Conservation (phyloP, 2,888 invertebrate genomes). For the Scrobipalpa costella region DNA sequence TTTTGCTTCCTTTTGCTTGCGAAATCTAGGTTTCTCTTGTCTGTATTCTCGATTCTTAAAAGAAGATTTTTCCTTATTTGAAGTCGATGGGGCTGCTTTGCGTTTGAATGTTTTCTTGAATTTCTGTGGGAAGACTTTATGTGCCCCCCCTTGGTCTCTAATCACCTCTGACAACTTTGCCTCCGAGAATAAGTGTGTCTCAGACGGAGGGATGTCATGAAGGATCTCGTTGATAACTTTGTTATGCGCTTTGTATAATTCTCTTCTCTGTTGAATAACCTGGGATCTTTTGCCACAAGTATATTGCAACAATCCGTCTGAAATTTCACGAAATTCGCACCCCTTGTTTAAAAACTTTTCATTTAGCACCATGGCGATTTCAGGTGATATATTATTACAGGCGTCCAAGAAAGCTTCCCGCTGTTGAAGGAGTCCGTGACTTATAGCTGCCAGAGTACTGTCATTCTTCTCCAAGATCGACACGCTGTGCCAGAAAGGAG, state of each 20-base stretch:
- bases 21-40: no score
- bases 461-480: constrained; percentile 23
- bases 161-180: not conserved
- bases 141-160: constrained; percentile 7
- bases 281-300: constrained; percentile 26
- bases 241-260: constrained; percentile 5
- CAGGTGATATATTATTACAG: no score
- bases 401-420: no score
- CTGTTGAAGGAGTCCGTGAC: constrained; percentile 32
- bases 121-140: constrained; percentile 10
- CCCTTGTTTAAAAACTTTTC: no score
- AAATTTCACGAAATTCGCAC: no score
- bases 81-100: constrained; percentile 1
- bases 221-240: not conserved
- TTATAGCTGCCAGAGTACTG: constrained; percentile 26
- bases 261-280: constrained; percentile 9
- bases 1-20: no score
- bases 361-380: no score
- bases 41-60: no score
- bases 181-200: constrained; percentile 2
- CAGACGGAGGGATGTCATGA: constrained; percentile 14
- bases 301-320: constrained; percentile 32
- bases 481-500: constrained; percentile 18
- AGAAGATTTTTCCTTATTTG: no score
- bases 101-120: constrained; percentile 20